phyloP scores from a whole-genome alignment of 1,140 invertebrate genomes.

The Neelides sp. region DNA sequence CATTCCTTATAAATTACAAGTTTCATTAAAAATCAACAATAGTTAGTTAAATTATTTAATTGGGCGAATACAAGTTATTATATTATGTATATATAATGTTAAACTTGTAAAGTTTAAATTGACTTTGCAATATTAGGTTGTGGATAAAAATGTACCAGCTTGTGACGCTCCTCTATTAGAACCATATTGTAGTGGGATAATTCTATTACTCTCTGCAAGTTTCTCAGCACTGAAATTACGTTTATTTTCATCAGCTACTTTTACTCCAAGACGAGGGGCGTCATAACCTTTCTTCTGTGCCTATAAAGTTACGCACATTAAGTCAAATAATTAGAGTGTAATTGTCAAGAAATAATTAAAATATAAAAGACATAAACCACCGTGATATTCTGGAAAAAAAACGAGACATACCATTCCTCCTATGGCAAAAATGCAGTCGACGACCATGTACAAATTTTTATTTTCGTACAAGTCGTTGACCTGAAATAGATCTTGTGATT shows the following conservation, averaged over 20 bases:
- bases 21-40: not conserved
- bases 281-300: constrained; percentile 42
- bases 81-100: too few relatives aligned
- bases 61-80: too few relatives aligned
- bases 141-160: too few relatives aligned
- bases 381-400: not conserved
- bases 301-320: constrained; percentile 33
- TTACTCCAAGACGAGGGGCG: constrained; percentile 43
- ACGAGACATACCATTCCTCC: constrained; percentile 23
- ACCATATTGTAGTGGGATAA: constrained; percentile 43
- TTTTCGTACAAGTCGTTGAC: constrained; percentile 53
- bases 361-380: not conserved
- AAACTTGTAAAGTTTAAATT: too few relatives aligned
- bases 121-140: too few relatives aligned
- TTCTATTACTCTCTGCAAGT: constrained; percentile 41
- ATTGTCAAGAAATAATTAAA: not conserved
- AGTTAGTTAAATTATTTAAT: too few relatives aligned
- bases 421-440: constrained; percentile 31
- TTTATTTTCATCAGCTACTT: constrained; percentile 42
- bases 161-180: constrained; percentile 43
- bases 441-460: constrained; percentile 48
- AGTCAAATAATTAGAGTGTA: constrained; percentile 4
- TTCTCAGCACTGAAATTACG: constrained; percentile 40
- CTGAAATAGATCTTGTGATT: constrained; percentile 48
- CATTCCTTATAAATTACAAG: too few relatives aligned